These are phyloP conservation scores for Eudemis profundana DNA, from an alignment of 2,888 invertebrate species.

Conservation along the genomic window DNA sequence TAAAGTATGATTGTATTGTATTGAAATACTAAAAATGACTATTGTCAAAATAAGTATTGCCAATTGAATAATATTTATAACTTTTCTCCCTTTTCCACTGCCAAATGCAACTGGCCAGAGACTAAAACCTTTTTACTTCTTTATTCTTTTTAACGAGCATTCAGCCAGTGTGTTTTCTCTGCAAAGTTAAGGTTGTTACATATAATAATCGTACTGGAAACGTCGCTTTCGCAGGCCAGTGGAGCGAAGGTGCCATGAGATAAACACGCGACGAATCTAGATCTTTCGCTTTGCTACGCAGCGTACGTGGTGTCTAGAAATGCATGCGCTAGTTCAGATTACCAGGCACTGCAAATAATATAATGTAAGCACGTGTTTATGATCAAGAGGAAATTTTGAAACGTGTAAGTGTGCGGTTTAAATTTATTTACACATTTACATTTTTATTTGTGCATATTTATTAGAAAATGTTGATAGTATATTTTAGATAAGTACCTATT, in stretches of 20 bases:
- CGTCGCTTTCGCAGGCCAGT: slow-evolving; percentile 56
- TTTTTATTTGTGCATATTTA: no score
- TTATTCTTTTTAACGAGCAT: slow-evolving; percentile 16
- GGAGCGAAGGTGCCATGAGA: slow-evolving; percentile 73
- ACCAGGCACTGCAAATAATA: not conserved
- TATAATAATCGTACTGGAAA: slow-evolving; percentile 66
- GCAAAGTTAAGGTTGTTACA: slow-evolving; percentile 50
- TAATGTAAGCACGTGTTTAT: not conserved
- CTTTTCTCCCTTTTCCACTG: slow-evolving; percentile 1
- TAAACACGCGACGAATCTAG: slow-evolving; percentile 68
- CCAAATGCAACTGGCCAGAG: not conserved
- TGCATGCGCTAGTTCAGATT: slow-evolving; percentile 28
- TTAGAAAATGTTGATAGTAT: no score
- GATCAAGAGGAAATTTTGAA: no score
- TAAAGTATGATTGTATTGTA: no score
- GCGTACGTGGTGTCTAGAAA: slow-evolving; percentile 54
- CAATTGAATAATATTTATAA: no score
- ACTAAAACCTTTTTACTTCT: slow-evolving; percentile 5
- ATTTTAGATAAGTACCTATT: no score
- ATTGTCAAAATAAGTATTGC: no score
- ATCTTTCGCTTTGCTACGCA: slow-evolving; percentile 61
- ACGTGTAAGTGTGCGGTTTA: no score
- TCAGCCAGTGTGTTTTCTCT: slow-evolving; percentile 33
- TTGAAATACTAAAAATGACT: no score
- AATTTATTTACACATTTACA: no score